Percentiles rank a stretch among this genome's conserved stretches.
These are phyloP conservation scores for Lucifuga dentata DNA, from an alignment of 2,113 vertebrate genomes.

Conservation along the genomic window DNA sequence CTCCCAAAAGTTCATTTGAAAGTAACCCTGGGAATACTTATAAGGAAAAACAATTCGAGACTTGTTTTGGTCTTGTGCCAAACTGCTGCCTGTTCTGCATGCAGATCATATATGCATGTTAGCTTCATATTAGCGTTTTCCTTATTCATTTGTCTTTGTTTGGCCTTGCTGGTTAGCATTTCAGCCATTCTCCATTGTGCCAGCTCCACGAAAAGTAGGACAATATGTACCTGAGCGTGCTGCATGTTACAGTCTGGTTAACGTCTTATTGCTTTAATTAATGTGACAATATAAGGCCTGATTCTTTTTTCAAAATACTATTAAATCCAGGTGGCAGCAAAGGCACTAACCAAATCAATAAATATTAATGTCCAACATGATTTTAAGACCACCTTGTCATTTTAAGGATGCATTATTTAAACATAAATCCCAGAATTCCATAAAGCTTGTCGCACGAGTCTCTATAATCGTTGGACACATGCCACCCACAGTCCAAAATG, in stretches of 20 bases:
- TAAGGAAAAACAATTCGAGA: slow-evolving; percentile 48
- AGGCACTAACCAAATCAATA: not conserved
- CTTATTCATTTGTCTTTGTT: slow-evolving; percentile 7
- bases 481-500: slow-evolving; percentile 10
- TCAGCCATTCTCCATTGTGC: slow-evolving; percentile 3
- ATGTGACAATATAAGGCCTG: not conserved
- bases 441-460: not conserved
- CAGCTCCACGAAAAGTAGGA: not conserved
- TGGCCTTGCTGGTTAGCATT: no score
- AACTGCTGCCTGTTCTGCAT: slow-evolving; percentile 47
- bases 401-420: not conserved
- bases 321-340: not conserved
- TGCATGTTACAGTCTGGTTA: not conserved
- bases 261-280: slow-evolving; percentile 5
- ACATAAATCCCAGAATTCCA: slow-evolving; percentile 5
- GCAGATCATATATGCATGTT: slow-evolving; percentile 50
- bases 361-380: not conserved
- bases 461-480: not conserved
- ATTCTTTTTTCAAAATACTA: not conserved
- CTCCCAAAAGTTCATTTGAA: slow-evolving; percentile 31
- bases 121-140: slow-evolving; percentile 9
- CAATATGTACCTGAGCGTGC: not conserved
- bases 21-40: slow-evolving; percentile 44
- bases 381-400: not conserved
- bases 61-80: slow-evolving; percentile 47